Evolutionary conservation across 2,113 vertebrate species (phyloP).

Genomic region (western clawed frog (Xenopus tropicalis)): UCB_Xtro_10.0 CM004443.2:31034501-31035000

Average conservation of each 20-base stretch:
- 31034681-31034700: not conserved
- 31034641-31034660: not conserved
- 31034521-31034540: too few relatives aligned
- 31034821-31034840: not conserved
- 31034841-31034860: not conserved
- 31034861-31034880: not conserved
- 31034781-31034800: not conserved
- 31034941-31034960: not conserved
- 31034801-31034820: not conserved
- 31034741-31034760: not conserved
- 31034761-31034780: not conserved
- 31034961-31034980: not conserved
- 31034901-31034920: not conserved
- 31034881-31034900: conserved; percentile 6
- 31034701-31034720: not conserved
- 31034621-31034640: not conserved
- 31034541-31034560: too few relatives aligned
- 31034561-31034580: too few relatives aligned
- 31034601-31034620: too few relatives aligned
- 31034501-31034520: too few relatives aligned
- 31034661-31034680: not conserved
- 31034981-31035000: not conserved
- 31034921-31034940: not conserved
- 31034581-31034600: too few relatives aligned
- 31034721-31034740: not conserved